phyloP scores from a whole-genome alignment of 2,797 vertebrate species.

The Serranus cabrilla region DNA sequence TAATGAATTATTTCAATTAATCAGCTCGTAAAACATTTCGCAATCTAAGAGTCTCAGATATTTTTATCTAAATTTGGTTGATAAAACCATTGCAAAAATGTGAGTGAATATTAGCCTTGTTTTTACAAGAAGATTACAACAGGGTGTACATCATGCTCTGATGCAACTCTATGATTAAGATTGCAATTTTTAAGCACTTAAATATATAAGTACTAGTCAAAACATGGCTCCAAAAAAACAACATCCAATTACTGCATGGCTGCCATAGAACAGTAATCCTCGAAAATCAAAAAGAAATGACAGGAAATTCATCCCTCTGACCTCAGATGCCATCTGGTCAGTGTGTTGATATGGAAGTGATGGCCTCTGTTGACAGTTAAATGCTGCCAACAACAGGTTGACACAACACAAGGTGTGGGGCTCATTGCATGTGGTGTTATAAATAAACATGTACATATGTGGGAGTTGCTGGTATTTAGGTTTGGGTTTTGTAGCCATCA shows the following conservation, averaged over 20 bases:
- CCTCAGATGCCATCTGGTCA: neutral
- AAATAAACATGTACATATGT: conserved; percentile 58
- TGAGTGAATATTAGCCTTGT: neutral
- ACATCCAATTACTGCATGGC: too few species aligned
- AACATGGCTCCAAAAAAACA: neutral
- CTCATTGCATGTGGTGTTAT: conserved; percentile 48
- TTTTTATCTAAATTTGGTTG: neutral
- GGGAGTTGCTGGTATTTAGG: conserved; percentile 55
- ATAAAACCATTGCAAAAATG: neutral
- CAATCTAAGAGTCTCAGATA: neutral
- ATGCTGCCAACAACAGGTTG: conserved; percentile 55
- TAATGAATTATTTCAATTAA: neutral
- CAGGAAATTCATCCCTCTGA: neutral
- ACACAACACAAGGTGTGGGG: conserved; percentile 66
- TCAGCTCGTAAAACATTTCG: neutral
- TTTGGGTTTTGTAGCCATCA: conserved; percentile 8
- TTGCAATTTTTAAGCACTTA: too few species aligned
- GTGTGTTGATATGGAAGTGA: conserved; percentile 5
- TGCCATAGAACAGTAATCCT: too few species aligned
- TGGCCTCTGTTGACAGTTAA: conserved; percentile 38
- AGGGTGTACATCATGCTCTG: too few species aligned
- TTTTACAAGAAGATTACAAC: neutral
- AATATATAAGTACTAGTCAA: too few species aligned
- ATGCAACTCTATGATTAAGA: too few species aligned
- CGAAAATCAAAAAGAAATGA: too few species aligned